phyloP scores from a whole-genome alignment of 92 coral and sea anemone genomes.

The Desmophyllum pertusum region DNA sequence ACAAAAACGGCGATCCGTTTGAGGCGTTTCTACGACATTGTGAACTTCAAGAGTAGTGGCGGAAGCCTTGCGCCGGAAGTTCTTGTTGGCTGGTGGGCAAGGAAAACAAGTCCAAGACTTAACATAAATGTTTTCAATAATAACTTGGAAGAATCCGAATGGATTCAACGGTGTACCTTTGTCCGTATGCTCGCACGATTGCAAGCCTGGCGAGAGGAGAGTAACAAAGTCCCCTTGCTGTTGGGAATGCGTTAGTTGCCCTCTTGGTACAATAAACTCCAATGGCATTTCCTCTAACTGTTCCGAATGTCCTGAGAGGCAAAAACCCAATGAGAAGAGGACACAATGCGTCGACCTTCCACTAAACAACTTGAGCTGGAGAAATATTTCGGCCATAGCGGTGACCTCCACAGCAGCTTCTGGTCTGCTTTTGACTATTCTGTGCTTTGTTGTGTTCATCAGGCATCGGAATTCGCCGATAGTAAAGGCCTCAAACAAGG shows the following conservation, averaged over 20 bases:
- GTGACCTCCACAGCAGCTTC: slow-evolving; percentile 30
- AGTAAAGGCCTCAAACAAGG: slow-evolving; percentile 79
- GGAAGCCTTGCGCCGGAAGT: slow-evolving; percentile 30
- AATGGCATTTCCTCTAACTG: slow-evolving; percentile 58
- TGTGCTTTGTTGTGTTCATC: slow-evolving; percentile 50
- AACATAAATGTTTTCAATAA: slow-evolving; percentile 27
- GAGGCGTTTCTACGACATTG: slow-evolving; percentile 69
- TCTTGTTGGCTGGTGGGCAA: slow-evolving; percentile 69
- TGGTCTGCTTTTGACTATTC: slow-evolving; percentile 47
- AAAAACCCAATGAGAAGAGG: slow-evolving; percentile 47
- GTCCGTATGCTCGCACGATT: slow-evolving; percentile 70
- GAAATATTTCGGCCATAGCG: slow-evolving; percentile 18
- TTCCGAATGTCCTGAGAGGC: slow-evolving; percentile 63
- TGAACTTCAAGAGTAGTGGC: slow-evolving; percentile 49
- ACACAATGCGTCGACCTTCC: slow-evolving; percentile 65
- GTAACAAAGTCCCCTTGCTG: slow-evolving; percentile 61
- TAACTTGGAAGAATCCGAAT: slow-evolving; percentile 57
- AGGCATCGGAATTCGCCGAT: slow-evolving; percentile 64
- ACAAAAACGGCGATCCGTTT: slow-evolving; percentile 59
- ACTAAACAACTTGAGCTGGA: slow-evolving; percentile 55
- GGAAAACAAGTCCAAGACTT: slow-evolving; percentile 31
- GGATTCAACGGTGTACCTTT: slow-evolving; percentile 52
- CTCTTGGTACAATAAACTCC: slow-evolving; percentile 58
- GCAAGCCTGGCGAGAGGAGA: slow-evolving; percentile 61
- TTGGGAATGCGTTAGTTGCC: slow-evolving; percentile 66